Evolutionary conservation across 2,888 invertebrate species (phyloP), one percentile per base, ranked within the genome.

Genomic region (Hypomecis atomaria): DNA sequence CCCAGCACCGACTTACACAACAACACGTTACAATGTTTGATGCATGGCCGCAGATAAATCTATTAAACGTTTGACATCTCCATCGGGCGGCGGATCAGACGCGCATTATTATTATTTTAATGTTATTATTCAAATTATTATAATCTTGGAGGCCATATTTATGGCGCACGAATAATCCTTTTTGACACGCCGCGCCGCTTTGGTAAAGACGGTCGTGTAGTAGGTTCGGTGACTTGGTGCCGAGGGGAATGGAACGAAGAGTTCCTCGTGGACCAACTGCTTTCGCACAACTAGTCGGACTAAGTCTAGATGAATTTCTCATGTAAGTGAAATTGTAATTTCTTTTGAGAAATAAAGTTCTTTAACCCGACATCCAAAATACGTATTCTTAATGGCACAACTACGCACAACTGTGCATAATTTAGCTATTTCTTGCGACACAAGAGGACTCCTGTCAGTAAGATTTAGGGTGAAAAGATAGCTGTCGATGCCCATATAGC

Each of bases 91-190:
- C 79, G 74, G 76, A 78, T 78, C 83, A 81, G 78, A 83, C 78
- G 75, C 74, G 74, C 77, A 79, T 84, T 85, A 88, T 89, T 87
- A 89, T 90, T 89, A 89, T 89, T 87, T 84, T 88, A 88, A 89
- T 89, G 87, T 89, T 90, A 89, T 89, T 89, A 90, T 90, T 90
- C 87, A 89, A 88, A 90, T 91, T 90, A 89, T 90, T 82, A 89
- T 89, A 90, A 89, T 90, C 89, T 88, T 82, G 76, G 78, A 83
- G 79, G 83, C 86, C 84, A 86, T 90, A 91, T 91, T 90, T 91
- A 90, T 90, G 81, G 85, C 84, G 75, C 77, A 78, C 79, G 77
- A 80, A 71, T 90, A 89, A 90, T 85, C 89, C 86, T 85, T 84
- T 91, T 88, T 84, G 90, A 87, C 87, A 86, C 85, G 90, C 91